These are phyloP conservation scores for Zaprionus lineosus DNA, from an alignment of 2,888 invertebrate genomes.

Conservation along the genomic window DNA sequence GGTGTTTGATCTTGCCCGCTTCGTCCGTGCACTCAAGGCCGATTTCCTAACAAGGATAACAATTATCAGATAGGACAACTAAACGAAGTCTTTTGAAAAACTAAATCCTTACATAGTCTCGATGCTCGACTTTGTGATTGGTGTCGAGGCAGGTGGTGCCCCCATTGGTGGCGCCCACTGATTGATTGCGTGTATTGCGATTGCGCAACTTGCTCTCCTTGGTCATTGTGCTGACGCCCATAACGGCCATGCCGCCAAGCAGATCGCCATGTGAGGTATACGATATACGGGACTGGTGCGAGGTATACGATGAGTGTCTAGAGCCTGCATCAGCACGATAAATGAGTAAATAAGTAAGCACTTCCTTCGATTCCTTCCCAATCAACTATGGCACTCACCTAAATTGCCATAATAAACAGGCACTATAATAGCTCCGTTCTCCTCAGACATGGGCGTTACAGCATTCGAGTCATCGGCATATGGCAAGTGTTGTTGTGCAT, in stretches of 20 bases:
- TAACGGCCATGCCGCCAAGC: constrained; percentile 87
- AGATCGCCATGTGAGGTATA: constrained; percentile 97
- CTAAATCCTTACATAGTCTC: constrained; percentile 90
- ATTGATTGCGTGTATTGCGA: constrained; percentile 89
- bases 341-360: too few relatives aligned
- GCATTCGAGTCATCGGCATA: constrained; percentile 99
- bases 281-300: constrained; percentile 95
- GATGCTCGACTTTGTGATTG: constrained; percentile 86
- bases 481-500: constrained; percentile 96
- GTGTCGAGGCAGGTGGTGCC: constrained; percentile 85
- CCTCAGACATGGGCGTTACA: constrained; percentile 98
- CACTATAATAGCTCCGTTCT: constrained; percentile 97
- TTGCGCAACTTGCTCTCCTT: constrained; percentile 92
- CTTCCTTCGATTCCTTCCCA: too few relatives aligned
- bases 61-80: not conserved
- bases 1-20: constrained; percentile 91
- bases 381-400: constrained; percentile 83
- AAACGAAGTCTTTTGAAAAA: too few relatives aligned
- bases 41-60: constrained; percentile 85
- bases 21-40: constrained; percentile 91
- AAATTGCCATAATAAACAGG: constrained; percentile 94
- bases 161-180: constrained; percentile 85
- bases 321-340: constrained; percentile 86
- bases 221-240: constrained; percentile 84
- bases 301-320: constrained; percentile 97